Evolutionary conservation across 2,888 invertebrate species (phyloP).

Genomic region (Polymixis lichenea): DNA sequence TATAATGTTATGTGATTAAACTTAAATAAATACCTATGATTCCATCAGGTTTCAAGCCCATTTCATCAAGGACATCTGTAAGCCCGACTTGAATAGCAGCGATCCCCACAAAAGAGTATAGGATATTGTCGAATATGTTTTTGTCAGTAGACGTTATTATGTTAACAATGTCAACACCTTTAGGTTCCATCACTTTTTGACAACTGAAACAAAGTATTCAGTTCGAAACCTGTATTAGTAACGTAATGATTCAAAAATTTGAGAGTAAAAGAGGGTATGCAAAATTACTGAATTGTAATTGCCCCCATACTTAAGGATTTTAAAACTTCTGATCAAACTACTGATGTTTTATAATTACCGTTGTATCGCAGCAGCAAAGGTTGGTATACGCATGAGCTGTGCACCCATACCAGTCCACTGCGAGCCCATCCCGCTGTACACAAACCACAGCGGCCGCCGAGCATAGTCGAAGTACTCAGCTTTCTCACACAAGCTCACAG

Average conservation of each 20-base stretch:
- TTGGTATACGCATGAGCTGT: constrained; percentile 91
- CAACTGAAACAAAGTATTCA: constrained; percentile 32
- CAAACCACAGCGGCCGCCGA: constrained; percentile 91
- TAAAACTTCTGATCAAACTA: not conserved
- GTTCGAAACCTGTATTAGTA: not conserved
- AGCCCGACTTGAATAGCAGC: constrained; percentile 92
- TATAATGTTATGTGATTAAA: no score
- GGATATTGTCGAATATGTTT: constrained; percentile 88
- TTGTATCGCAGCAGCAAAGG: constrained; percentile 90
- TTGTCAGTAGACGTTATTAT: constrained; percentile 92
- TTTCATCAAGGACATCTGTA: constrained; percentile 80
- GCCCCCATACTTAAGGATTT: no score
- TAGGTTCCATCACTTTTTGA: constrained; percentile 88
- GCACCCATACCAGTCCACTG: constrained; percentile 93
- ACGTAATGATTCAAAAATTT: not conserved
- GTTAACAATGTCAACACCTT: constrained; percentile 92
- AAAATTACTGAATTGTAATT: not conserved
- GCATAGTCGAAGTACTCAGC: constrained; percentile 75
- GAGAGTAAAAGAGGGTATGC: no score
- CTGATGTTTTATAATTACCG: constrained; percentile 67
- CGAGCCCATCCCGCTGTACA: constrained; percentile 94
- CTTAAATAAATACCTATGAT: constrained; percentile 63
- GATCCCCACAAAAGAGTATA: constrained; percentile 72
- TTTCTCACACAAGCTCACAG: constrained; percentile 71
- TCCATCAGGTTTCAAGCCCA: constrained; percentile 93